Base-by-base conservation (phyloP, 2,888 invertebrate genomes). In the Lottia gigantea region DNA sequence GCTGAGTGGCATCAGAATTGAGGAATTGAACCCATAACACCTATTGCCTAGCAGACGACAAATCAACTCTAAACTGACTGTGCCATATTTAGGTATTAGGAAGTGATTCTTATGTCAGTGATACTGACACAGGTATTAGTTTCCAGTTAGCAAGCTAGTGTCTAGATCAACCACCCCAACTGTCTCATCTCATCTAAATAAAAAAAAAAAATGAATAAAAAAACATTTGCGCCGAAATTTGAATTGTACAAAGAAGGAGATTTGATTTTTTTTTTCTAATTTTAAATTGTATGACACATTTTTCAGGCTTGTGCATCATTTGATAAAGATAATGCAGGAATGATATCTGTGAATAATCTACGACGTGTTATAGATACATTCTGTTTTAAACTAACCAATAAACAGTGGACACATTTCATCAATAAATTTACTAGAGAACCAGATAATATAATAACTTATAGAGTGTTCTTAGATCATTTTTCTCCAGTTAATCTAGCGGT, bases 291-390 rank as follows among this genome's bases (percentile, higher is more conserved):
- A 8, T 40, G 11, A 40, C 40, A 40, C 31, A 40, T 40, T 40
- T 81, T 81, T 12, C 80, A 88, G 87, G 84, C 85, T 40, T 81
- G 86, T 73, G 81, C 80, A 70, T 83, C 86, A 12, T 84, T 87
- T 76, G 87, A 88, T 78, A 83, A 82, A 67, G 77, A 78, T 16
- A 71, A 80, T 45, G 75, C 74, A n/a, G 86, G 85, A 19, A 68
- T 74, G 47, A 78, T 88, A 49, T 66, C 77, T 2, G 65, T 81
- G 12, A 65, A 78, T 49, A 84, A 88, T 64, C 83, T 88, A 77
- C 78, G 85, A 3, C 74, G 86, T 46, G 77, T 87, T 11, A 70
- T 87, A 15, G 86, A 87, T 72, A 77, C 83, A 68, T 87, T 87
- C 80, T 85, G 85, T 72, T 86, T 86, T 75, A 83, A 82, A 70